Base-by-base conservation (phyloP, 2,888 invertebrate genomes). In the Oegoconia quadripuncta region DNA sequence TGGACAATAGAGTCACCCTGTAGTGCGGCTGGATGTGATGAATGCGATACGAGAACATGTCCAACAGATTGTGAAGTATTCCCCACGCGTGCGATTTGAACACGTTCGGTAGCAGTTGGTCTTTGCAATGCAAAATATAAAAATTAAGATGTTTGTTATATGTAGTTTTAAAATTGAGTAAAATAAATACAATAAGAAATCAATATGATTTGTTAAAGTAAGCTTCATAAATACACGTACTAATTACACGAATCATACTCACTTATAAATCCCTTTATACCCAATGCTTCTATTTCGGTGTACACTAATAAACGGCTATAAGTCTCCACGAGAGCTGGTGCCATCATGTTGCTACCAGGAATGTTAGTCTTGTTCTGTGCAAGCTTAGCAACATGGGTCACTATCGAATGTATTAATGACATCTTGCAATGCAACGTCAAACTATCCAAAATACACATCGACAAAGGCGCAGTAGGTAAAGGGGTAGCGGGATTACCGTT, bases 11-110 rank as follows among this genome's bases (percentile, higher is more conserved):
- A 58, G 98, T 97, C 7, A 98, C 95, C 36, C 97, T 89, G 76
- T 98, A 98, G 79, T 97, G 97, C 0, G 97, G 97, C 62, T 97
- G 97, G 51, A 98, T 97, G 74, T 98, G 98, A 74, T 98, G 97
- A 78, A 98, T 93, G 30, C 98, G 90, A 72, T 97, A 97, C 44
- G 96, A 97, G 74, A 98, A 97, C 97, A 98, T 98, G 77, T 98
- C 98, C 62, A 98, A 75, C 23, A 98, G 82, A 0, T 97, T 97
- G 70, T 98, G 97, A n/a, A 98, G 88, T 38, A 97, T 97, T 14
- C 96, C 96, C 97, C 97, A 97, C 0, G 97, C 96, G 58, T 97
- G 96, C 9, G 94, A 93, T 73, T 96, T 96, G 68, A 96, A 96
- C 25, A 97, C 97, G 16, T 93, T 94, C 0, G 98, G 97, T 49